phyloP scores from a whole-genome alignment of 2,888 invertebrate species.

The Omphaloscelis lunosa region DNA sequence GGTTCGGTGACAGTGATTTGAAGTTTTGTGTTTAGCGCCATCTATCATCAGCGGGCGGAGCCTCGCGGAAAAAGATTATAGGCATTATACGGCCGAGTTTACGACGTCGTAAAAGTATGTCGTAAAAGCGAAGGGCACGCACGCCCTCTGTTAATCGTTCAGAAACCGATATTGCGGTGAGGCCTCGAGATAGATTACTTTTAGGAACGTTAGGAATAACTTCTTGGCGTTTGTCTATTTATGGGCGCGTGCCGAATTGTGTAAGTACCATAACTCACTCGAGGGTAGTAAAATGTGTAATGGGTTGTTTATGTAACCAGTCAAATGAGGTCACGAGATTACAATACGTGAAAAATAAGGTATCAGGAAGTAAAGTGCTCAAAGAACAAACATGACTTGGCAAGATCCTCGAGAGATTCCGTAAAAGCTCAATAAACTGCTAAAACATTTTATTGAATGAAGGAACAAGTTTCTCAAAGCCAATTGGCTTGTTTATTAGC shows the following conservation, averaged over 20 bases:
- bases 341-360: slow-evolving; percentile 68
- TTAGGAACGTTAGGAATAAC: slow-evolving; percentile 86
- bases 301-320: slow-evolving; percentile 72
- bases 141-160: slow-evolving; percentile 91
- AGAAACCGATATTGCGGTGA: slow-evolving; percentile 90
- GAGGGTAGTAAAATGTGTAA: slow-evolving; percentile 71
- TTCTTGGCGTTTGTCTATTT: slow-evolving; percentile 88
- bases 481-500: slow-evolving; percentile 45
- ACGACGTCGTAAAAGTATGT: slow-evolving; percentile 90
- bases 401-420: slow-evolving; percentile 37
- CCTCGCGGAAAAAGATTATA: slow-evolving; percentile 88
- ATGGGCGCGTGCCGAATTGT: slow-evolving; percentile 81
- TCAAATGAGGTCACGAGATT: slow-evolving; percentile 66
- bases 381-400: slow-evolving; percentile 58
- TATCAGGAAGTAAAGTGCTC: slow-evolving; percentile 53
- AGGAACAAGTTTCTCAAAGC: slow-evolving; percentile 44
- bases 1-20: slow-evolving; percentile 87
- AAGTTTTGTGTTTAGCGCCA: slow-evolving; percentile 87
- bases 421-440: slow-evolving; percentile 33
- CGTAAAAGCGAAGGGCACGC: slow-evolving; percentile 90
- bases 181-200: slow-evolving; percentile 89
- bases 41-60: slow-evolving; percentile 80
- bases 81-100: slow-evolving; percentile 88
- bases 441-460: slow-evolving; percentile 38
- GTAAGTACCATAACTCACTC: slow-evolving; percentile 73